Evolutionary conservation across 2,113 vertebrate genomes (phyloP).

Genomic region (Scomber scombrus): DNA sequence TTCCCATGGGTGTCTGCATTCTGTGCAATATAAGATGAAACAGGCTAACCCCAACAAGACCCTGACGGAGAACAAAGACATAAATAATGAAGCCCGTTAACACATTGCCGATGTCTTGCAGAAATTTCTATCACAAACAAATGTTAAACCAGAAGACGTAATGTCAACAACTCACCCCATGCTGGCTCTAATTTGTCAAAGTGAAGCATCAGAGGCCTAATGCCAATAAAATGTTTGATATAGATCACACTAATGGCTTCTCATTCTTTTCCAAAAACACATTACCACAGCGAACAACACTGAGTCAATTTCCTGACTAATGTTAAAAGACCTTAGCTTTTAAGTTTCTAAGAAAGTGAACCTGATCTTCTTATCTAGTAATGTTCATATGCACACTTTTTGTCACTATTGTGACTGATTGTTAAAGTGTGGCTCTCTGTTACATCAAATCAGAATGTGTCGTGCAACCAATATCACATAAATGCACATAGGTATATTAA

Average conservation of each 20-base stretch:
- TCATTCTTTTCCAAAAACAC: constrained; percentile 50
- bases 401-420: neutral
- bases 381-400: neutral
- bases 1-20: neutral
- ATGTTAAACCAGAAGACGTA: constrained; percentile 31
- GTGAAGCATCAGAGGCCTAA: constrained; percentile 45
- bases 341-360: neutral
- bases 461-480: neutral
- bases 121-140: constrained; percentile 43
- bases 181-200: constrained; percentile 59
- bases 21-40: neutral
- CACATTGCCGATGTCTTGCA: neutral
- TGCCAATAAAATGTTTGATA: constrained; percentile 51
- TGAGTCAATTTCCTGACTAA: constrained; percentile 21
- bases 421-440: neutral
- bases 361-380: neutral
- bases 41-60: neutral
- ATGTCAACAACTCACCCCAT: constrained; percentile 42
- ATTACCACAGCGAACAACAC: constrained; percentile 29
- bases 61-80: constrained; percentile 3
- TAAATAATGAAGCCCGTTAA: constrained; percentile 25
- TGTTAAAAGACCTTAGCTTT: neutral
- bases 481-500: neutral
- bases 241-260: constrained; percentile 65
- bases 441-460: neutral